phyloP scores from a whole-genome alignment of 2,113 vertebrate species.

The Salvelinus namaycush region DNA sequence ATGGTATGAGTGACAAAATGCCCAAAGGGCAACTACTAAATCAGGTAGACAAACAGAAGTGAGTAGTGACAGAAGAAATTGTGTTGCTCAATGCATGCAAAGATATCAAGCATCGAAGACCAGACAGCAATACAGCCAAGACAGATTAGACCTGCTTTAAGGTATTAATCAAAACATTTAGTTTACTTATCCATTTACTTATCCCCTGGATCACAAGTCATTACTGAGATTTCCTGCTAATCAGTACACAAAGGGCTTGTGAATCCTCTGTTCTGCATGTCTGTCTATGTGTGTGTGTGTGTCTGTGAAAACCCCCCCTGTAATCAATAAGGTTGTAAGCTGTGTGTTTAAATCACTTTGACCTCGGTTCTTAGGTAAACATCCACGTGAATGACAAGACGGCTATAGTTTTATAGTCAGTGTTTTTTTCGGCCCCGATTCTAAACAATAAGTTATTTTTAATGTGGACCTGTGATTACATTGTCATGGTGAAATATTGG shows the following conservation, averaged over 20 bases:
- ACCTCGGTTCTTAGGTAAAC: conserved; percentile 90
- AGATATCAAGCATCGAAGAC: conserved; percentile 26
- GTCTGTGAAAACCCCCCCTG: conserved; percentile 52
- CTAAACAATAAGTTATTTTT: conserved; percentile 99
- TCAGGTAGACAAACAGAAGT: conserved; percentile 11
- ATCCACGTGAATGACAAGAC: conserved; percentile 90
- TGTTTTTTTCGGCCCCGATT: conserved; percentile 91
- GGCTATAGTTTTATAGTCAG: conserved; percentile 90
- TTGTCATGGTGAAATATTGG: conserved; percentile 97
- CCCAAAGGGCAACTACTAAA: conserved; percentile 35
- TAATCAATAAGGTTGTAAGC: conserved; percentile 87
- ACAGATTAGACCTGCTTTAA: conserved; percentile 42
- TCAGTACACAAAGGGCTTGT: conserved; percentile 65
- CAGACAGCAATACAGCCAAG: conserved; percentile 31
- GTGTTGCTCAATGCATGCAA: conserved; percentile 32
- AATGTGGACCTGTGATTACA: conserved; percentile 99
- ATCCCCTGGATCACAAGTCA: conserved; percentile 72
- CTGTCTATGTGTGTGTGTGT: conserved; percentile 11
- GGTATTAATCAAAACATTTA: conserved; percentile 42
- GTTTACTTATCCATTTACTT: conserved; percentile 63
- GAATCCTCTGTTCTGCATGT: conserved; percentile 16
- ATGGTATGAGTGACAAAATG: conserved; percentile 4
- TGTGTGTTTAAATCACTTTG: conserved; percentile 82
- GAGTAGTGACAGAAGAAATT: conserved; percentile 19
- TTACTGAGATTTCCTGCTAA: conserved; percentile 82